Conservation (phyloP, 1,140 invertebrate species). For the Atta colombica region DNA sequence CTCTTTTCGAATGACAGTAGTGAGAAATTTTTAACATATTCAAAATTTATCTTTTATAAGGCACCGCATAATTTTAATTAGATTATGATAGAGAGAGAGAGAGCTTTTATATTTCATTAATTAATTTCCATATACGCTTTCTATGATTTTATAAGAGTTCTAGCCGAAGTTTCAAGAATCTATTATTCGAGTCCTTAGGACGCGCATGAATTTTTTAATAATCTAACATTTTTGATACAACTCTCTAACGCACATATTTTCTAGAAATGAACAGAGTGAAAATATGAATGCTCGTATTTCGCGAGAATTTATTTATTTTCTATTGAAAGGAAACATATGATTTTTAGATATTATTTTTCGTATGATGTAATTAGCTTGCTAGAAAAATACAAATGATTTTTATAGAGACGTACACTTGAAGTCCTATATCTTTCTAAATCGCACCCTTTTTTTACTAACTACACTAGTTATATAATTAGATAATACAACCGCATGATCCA, state of each 20-base stretch:
- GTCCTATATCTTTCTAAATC: background rate
- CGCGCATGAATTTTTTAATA: constrained; percentile 36
- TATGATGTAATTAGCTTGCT: background rate
- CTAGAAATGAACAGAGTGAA: background rate
- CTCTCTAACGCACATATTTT: constrained; percentile 17
- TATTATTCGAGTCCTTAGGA: constrained; percentile 24
- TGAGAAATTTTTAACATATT: background rate
- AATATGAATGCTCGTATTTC: constrained; percentile 14
- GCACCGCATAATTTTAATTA: constrained; percentile 56
- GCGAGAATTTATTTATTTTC: constrained; percentile 7
- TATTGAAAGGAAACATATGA: background rate
- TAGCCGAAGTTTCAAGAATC: background rate
- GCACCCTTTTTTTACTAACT: constrained; percentile 4
- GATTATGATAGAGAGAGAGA: constrained; percentile 14
- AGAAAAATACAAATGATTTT: constrained; percentile 1
- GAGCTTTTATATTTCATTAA: constrained; percentile 19
- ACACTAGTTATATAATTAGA: constrained; percentile 21
- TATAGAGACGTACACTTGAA: constrained; percentile 11
- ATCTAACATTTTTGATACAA: constrained; percentile 10
- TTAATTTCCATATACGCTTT: constrained; percentile 15
- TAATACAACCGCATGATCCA: constrained; percentile 25
- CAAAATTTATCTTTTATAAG: constrained; percentile 24
- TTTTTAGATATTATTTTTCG: background rate
- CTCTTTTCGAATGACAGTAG: constrained; percentile 43
- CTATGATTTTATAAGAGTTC: background rate